Base-by-base conservation (phyloP, 1,140 invertebrate species). In the Diabrotica virgifera region DNA sequence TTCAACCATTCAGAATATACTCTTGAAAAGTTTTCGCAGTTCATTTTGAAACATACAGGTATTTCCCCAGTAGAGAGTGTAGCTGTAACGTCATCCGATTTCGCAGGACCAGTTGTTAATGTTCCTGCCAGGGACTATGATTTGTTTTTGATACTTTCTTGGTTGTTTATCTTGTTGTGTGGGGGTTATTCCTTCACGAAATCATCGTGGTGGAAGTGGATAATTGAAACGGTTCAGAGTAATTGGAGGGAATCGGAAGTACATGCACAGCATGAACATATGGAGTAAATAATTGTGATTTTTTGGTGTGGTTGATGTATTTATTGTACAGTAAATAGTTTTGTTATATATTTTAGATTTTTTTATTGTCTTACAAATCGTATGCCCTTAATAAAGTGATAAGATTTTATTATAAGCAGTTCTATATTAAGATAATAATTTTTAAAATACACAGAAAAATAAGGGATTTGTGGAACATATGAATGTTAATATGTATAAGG, bases 231-330 rank as follows among this genome's bases (percentile, higher is more conserved):
- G 73, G 83, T 96, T 12, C 87, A 92, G 74, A 92, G 90, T 71
- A 93, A 92, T 61, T 96, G 95, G 94, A 83, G 90, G 61, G 94
- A 96, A 80, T 92, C 92, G 8, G 92, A 94, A 71, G 92, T 90
- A 37, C 92, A 96, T 75, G 91, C 90, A 36, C 91, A 96, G 76
- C 92, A 95, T 77, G 89, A 87, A 77, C 88, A 90, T 77, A 76
- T 72, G 12, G 84, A 86, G 67, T 86, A 79, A 58, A 56, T 54
- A 36, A 46, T 5, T 46, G 24, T 24, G 24, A 24, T 24, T 24
- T 24, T 2, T 24, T 24, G 24, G 24, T 24, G 24, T 24, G 4
- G 24, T 24, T 24, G 24, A 24, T 24, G 24, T 24, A 24, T 24
- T 24, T 24, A 24, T 24, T 24, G 24, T 24, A 24, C 24, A 24